Evolutionary conservation across 2,113 vertebrate species (phyloP), one percentile per base, ranked within the genome.

Genomic region (Scopus umbretta): DNA sequence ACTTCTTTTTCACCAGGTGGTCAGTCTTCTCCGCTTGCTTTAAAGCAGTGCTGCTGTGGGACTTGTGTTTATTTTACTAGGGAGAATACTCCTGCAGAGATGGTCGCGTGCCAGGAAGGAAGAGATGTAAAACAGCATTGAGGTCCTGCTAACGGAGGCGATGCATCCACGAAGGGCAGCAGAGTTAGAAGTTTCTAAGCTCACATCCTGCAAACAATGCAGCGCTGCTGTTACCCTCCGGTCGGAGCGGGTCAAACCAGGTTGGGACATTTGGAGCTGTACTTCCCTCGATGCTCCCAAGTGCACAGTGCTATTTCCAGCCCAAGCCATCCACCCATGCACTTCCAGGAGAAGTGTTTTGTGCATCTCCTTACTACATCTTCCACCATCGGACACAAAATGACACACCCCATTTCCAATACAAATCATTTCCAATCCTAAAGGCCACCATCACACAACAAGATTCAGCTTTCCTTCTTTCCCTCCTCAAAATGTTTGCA

Each of bases 251-350:
- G 38, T 58, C 34, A 42, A 21, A 66, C 5, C 1, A 1, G 25
- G 53, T 4, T 62, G 67, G 21, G 23, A 53, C 5, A 13, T 16
- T 27, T 7, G 2, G 40, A 58, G 38, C n/a, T 21, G 12, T 13
- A 43, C 11, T 62, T 82, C 18, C 40, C 7, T 9, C 0, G 0
- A 14, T 32, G 63, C 17, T 71, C 32, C n/a, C 1, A 2, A 36
- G 36, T 16, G 5, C 63, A 49, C 0, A 0, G 17, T 32, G 23
- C 22, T 30, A 36, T 20, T 84, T 66, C 40, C 67, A 86, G 17
- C 63, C 67, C 15, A 1, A 90, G 68, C 10, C 49, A 32, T 67
- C 27, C 59, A 38, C 7, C 36, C 59, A 38, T 6, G 59, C 59
- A 3, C 14, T 70, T 80, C 42, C 13, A 85, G 53, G 9, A 70